Percentiles rank a stretch among this genome's conserved stretches.
phyloP scores from a whole-genome alignment of 2,888 invertebrate genomes.

The Microctonus aethiopoides region DNA sequence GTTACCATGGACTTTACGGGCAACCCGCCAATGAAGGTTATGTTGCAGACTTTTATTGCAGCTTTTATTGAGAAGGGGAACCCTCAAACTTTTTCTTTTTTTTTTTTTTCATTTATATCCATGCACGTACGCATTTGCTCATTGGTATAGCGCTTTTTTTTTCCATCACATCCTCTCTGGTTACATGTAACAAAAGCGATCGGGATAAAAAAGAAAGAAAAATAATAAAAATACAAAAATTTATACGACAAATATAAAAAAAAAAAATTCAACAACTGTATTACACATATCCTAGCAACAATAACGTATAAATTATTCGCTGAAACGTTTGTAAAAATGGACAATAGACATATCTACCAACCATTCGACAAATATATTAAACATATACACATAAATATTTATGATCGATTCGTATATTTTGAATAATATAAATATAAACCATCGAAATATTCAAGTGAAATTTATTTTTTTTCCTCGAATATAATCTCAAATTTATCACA shows the following conservation, averaged over 20 bases:
- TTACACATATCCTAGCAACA: not conserved
- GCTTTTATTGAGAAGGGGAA: constrained; percentile 48
- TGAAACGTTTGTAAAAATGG: not conserved
- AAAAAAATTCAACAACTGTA: not conserved
- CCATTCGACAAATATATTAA: too few relatives aligned
- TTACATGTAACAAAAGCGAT: not conserved
- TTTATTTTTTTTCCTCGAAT: not conserved
- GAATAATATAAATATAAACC: not conserved
- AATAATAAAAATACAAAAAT: not conserved
- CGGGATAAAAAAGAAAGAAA: not conserved
- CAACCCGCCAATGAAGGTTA: constrained; percentile 60
- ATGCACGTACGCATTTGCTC: constrained; percentile 5
- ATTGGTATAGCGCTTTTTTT: not conserved
- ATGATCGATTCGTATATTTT: not conserved
- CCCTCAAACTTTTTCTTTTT: not conserved
- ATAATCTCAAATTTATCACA: not conserved
- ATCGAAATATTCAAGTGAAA: not conserved
- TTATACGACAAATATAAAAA: not conserved
- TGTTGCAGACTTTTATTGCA: constrained; percentile 57
- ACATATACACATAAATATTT: not conserved
- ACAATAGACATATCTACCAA: not conserved
- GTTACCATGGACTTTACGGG: constrained; percentile 51
- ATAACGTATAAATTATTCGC: not conserved
- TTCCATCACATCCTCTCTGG: not conserved
- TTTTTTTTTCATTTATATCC: constrained; percentile 12